These are phyloP conservation scores for Sparus aurata DNA, from an alignment of 2,797 vertebrate genomes.

Conservation along the genomic window DNA sequence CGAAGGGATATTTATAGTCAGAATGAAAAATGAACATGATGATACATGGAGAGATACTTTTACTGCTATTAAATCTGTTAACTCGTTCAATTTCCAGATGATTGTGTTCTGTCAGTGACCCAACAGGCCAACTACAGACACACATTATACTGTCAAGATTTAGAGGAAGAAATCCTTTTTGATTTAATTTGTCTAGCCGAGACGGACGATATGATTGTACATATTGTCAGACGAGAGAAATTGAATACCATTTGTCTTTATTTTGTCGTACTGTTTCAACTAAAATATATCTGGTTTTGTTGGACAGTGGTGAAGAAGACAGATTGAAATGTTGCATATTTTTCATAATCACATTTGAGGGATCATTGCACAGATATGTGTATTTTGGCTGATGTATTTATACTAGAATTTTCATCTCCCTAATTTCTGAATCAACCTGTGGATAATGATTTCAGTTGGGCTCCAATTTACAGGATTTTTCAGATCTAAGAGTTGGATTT, in stretches of 20 bases:
- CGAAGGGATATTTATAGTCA: neutral
- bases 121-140: neutral
- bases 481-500: no score
- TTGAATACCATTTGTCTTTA: neutral
- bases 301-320: neutral
- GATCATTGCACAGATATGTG: no score
- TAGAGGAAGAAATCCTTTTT: neutral
- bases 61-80: neutral
- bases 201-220: neutral
- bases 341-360: no score
- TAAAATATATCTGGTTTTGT: neutral
- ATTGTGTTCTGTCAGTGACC: neutral
- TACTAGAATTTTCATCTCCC: no score
- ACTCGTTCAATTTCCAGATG: neutral
- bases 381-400: no score
- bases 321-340: no score
- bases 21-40: neutral
- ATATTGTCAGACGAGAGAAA: no score
- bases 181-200: neutral
- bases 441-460: no score
- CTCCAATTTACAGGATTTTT: no score
- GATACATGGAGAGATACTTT: neutral
- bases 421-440: no score
- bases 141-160: neutral
- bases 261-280: neutral